phyloP scores from a whole-genome alignment of 2,797 vertebrate genomes.

The Myoxocephalus aenaeus region DNA sequence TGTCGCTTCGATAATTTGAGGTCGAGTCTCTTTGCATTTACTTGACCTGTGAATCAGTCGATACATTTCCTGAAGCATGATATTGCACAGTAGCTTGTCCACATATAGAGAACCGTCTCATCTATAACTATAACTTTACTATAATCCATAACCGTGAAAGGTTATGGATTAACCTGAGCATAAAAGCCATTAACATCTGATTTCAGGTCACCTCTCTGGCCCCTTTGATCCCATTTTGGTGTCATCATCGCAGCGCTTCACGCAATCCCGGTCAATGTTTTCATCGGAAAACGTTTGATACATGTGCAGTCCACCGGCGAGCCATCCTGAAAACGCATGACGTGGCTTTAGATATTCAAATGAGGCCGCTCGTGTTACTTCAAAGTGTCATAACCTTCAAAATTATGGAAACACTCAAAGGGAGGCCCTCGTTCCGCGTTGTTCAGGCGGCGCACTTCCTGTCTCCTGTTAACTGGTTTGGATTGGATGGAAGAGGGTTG shows the following conservation, averaged over 20 bases:
- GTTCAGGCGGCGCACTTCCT: constrained; percentile 55
- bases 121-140: background rate
- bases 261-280: constrained; percentile 7
- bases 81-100: background rate
- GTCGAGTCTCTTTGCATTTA: background rate
- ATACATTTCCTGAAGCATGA: background rate
- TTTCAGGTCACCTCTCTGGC: constrained; percentile 8
- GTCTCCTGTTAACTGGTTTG: constrained; percentile 34
- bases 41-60: background rate
- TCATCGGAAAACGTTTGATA: constrained; percentile 24
- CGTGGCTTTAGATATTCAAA: constrained; percentile 65
- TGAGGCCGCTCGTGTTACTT: constrained; percentile 59
- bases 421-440: constrained; percentile 61
- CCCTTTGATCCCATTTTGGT: constrained; percentile 13
- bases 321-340: constrained; percentile 45
- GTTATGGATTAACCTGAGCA: background rate
- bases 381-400: constrained; percentile 73
- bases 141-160: constrained; percentile 2
- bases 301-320: constrained; percentile 33
- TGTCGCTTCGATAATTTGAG: background rate
- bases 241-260: constrained; percentile 9
- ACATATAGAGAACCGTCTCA: background rate
- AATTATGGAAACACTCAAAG: constrained; percentile 74
- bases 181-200: constrained; percentile 3
- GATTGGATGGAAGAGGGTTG: constrained; percentile 10